phyloP scores from a whole-genome alignment of 30 jellyfish, hydroid and myxozoan genomes.

The Clytia hemisphaerica region DNA sequence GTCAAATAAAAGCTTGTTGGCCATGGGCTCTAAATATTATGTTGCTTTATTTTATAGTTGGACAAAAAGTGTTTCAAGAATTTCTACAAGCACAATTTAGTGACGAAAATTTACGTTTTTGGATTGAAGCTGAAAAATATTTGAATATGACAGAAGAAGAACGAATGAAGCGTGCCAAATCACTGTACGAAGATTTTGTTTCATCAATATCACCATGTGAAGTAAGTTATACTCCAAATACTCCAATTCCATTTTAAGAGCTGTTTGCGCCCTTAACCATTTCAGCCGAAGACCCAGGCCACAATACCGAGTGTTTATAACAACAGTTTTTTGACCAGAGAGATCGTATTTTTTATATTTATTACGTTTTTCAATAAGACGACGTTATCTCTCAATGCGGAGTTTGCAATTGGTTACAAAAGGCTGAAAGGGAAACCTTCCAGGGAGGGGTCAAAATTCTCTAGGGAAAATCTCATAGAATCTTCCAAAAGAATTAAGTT shows the following conservation, averaged over 20 bases:
- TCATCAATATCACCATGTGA: slow-evolving; percentile 89
- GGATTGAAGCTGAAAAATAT: slow-evolving; percentile 89
- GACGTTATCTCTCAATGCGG: too few relatives aligned
- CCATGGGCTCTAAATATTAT: not conserved
- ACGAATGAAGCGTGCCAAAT: slow-evolving; percentile 46
- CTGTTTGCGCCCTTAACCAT: not conserved
- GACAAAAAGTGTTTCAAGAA: slow-evolving; percentile 79
- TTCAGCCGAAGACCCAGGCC: not conserved
- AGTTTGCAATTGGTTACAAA: too few relatives aligned
- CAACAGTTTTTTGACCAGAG: too few relatives aligned
- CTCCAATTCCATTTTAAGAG: not conserved
- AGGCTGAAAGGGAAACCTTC: too few relatives aligned
- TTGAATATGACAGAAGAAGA: slow-evolving; percentile 38
- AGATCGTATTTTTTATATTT: too few relatives aligned
- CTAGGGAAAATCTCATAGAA: too few relatives aligned
- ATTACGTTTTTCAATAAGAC: too few relatives aligned
- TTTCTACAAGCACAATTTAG: slow-evolving; percentile 83
- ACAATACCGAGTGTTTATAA: too few relatives aligned
- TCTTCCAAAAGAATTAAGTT: too few relatives aligned
- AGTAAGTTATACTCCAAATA: slow-evolving; percentile 30
- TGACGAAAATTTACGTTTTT: slow-evolving; percentile 81
- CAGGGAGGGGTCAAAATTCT: too few relatives aligned
- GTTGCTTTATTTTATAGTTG: slow-evolving; percentile 43
- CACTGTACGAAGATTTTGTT: slow-evolving; percentile 70
- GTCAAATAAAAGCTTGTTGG: not conserved